Evolutionary conservation across 2,113 vertebrate genomes (phyloP).

Genomic region (Tympanuchus pallidicinctus): DNA sequence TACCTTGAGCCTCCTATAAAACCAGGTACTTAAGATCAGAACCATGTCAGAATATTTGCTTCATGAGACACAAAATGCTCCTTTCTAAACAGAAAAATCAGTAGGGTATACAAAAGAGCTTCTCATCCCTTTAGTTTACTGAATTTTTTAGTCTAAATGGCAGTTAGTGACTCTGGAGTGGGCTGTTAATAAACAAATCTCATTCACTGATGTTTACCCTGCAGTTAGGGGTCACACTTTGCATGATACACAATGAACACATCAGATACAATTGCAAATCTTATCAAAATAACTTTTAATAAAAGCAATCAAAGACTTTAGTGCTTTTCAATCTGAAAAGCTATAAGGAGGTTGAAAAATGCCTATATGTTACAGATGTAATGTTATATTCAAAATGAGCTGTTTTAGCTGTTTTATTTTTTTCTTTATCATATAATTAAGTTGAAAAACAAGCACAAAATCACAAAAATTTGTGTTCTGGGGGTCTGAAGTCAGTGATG

Average conservation of each 20-base stretch:
- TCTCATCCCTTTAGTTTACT: neutral
- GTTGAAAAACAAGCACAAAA: neutral
- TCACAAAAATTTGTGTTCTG: neutral
- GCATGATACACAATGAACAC: neutral
- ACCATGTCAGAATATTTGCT: constrained; percentile 35
- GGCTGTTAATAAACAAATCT: constrained; percentile 7
- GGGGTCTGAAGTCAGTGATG: neutral
- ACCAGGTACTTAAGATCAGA: constrained; percentile 35
- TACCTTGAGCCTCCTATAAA: constrained; percentile 46
- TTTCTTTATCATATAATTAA: neutral
- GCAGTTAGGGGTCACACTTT: neutral
- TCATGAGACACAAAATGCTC: constrained; percentile 3
- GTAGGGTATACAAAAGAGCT: constrained; percentile 10
- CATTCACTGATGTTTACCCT: neutral
- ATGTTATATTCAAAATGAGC: neutral
- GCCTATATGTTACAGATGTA: neutral
- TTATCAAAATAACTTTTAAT: neutral
- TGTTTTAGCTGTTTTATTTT: neutral
- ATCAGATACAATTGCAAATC: neutral
- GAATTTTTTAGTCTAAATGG: neutral
- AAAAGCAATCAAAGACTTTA: neutral
- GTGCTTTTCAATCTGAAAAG: neutral
- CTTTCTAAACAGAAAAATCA: neutral
- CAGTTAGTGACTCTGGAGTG: neutral
- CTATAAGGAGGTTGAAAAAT: neutral